These are phyloP conservation scores for Saccostrea cuccullata DNA, from an alignment of 1,140 invertebrate species.

Conservation along the genomic window DNA sequence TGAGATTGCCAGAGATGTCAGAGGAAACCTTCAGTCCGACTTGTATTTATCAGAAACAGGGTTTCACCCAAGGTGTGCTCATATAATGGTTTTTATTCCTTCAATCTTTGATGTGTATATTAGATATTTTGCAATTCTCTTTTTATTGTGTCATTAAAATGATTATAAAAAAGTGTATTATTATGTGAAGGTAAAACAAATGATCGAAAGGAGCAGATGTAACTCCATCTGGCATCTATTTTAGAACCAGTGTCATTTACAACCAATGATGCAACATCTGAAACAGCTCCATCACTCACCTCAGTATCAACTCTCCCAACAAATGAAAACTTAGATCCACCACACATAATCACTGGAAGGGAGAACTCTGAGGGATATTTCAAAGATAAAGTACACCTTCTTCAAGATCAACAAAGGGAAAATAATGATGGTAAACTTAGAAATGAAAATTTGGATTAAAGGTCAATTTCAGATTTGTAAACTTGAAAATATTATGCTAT, in stretches of 20 bases:
- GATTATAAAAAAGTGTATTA: background rate
- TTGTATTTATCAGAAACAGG: conserved; percentile 73
- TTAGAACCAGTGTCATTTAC: background rate
- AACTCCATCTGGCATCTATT: background rate
- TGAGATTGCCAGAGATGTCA: conserved; percentile 71
- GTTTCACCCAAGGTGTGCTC: conserved; percentile 60
- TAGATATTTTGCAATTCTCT: background rate
- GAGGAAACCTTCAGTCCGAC: conserved; percentile 65
- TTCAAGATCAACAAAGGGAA: conserved; percentile 39
- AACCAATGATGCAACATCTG: conserved; percentile 1
- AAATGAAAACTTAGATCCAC: background rate
- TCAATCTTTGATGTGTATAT: background rate
- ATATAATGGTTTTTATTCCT: background rate
- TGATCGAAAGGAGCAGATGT: background rate
- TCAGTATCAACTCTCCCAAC: conserved; percentile 40
- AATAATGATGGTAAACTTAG: background rate
- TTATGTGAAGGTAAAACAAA: background rate
- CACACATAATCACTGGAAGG: conserved; percentile 49
- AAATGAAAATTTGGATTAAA: background rate
- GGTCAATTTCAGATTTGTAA: background rate
- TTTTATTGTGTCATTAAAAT: background rate
- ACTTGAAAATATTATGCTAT: background rate
- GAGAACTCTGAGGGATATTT: conserved; percentile 50
- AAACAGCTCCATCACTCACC: conserved; percentile 9
- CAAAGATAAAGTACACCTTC: conserved; percentile 39